phyloP scores from a whole-genome alignment of 2,888 invertebrate genomes.

The Chorisops tibialis region DNA sequence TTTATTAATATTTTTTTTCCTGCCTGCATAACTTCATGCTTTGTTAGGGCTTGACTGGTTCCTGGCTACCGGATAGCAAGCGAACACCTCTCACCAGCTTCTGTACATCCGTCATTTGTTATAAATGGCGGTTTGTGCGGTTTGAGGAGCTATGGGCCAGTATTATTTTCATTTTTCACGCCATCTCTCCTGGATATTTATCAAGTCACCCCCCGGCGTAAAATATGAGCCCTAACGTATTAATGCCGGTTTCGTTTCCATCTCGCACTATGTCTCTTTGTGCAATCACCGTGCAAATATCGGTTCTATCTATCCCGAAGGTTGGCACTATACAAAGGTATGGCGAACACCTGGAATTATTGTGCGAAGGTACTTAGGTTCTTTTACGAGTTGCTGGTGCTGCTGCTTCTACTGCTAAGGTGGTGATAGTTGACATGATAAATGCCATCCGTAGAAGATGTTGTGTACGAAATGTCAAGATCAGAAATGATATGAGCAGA shows the following conservation, averaged over 20 bases:
- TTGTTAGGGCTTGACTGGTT: too few species aligned
- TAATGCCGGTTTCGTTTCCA: conserved; percentile 22
- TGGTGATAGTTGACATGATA: conserved; percentile 24
- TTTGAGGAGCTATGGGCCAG: conserved; percentile 30
- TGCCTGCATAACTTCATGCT: too few species aligned
- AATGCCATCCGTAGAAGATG: conserved; percentile 22
- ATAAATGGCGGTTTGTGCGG: conserved; percentile 30
- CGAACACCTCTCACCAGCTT: too few species aligned
- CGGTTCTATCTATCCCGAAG: too few species aligned
- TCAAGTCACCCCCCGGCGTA: conserved; percentile 31
- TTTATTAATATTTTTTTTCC: too few species aligned
- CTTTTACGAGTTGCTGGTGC: too few species aligned
- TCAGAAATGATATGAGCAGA: conserved; percentile 25
- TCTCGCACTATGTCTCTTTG: too few species aligned
- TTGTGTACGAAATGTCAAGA: conserved; percentile 23
- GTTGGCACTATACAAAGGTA: too few species aligned
- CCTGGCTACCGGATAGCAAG: too few species aligned
- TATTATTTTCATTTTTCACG: conserved; percentile 34
- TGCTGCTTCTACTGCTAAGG: background rate
- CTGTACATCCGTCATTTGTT: conserved; percentile 21
- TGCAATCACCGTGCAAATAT: too few species aligned
- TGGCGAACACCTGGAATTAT: too few species aligned
- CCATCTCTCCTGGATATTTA: conserved; percentile 33
- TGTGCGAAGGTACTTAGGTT: too few species aligned
- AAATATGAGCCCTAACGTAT: conserved; percentile 29